Percentiles rank a stretch among this genome's conserved stretches.
These are phyloP conservation scores for Littorina saxatilis DNA, from an alignment of 1,140 invertebrate species.

Conservation along the genomic window DNA sequence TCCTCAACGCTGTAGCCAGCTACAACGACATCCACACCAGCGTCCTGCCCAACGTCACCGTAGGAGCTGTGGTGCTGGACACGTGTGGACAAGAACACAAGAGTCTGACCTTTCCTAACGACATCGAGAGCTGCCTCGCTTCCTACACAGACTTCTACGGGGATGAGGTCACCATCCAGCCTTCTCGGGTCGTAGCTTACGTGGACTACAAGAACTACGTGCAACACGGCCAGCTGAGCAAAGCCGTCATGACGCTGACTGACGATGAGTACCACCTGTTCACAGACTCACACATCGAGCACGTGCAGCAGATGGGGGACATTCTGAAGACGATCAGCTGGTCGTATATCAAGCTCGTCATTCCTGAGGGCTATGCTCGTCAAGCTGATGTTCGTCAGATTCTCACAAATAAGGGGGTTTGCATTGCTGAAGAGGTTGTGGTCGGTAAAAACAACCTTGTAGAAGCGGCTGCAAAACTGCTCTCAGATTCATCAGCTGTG, in stretches of 20 bases:
- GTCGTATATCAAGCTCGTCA: constrained; percentile 18
- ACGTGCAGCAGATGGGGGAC: neutral
- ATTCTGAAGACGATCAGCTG: neutral
- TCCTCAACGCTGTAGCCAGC: constrained; percentile 43
- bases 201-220: constrained; percentile 3
- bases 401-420: neutral
- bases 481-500: neutral
- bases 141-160: constrained; percentile 30
- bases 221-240: neutral
- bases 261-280: neutral
- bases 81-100: constrained; percentile 34
- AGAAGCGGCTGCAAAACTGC: neutral
- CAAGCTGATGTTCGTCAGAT: neutral
- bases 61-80: constrained; percentile 52
- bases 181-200: constrained; percentile 32
- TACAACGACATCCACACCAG: constrained; percentile 5
- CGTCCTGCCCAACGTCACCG: constrained; percentile 2
- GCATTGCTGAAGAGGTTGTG: neutral
- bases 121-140: constrained; percentile 38
- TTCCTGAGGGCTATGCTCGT: neutral
- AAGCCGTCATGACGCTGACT: neutral
- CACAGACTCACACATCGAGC: neutral
- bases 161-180: constrained; percentile 23
- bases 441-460: neutral
- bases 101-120: neutral